Evolutionary conservation across 2,888 invertebrate genomes (phyloP).

Genomic region (Vesta saturnalis): DNA sequence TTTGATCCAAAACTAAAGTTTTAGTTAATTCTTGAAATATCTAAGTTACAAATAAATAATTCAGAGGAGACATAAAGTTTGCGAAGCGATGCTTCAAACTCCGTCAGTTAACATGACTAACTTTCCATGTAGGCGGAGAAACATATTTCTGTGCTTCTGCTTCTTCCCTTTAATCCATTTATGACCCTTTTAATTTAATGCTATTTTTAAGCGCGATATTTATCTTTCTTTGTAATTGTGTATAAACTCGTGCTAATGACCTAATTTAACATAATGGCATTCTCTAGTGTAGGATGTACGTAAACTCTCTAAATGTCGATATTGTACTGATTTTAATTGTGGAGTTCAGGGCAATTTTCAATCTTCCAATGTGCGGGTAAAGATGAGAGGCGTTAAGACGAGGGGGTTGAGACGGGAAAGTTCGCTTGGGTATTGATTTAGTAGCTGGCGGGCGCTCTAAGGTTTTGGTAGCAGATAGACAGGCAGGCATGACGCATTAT

Average conservation of each 20-base stretch:
- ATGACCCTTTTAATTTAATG: conserved; percentile 51
- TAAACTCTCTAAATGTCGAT: background rate
- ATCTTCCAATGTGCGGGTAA: conserved; percentile 42
- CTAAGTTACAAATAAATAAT: conserved; percentile 39
- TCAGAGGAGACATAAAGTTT: conserved; percentile 31
- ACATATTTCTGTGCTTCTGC: conserved; percentile 43
- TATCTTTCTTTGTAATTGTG: conserved; percentile 46
- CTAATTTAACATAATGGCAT: background rate
- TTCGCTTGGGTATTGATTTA: conserved; percentile 61
- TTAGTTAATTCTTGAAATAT: conserved; percentile 36
- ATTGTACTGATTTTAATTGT: conserved; percentile 1
- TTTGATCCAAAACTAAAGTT: conserved; percentile 34
- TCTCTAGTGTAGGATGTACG: background rate
- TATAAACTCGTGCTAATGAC: conserved; percentile 37
- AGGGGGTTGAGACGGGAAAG: conserved; percentile 43
- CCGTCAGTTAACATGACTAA: conserved; percentile 39
- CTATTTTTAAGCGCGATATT: conserved; percentile 48
- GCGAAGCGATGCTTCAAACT: conserved; percentile 36
- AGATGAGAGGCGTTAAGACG: conserved; percentile 44
- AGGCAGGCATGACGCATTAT: conserved; percentile 63
- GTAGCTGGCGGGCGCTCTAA: conserved; percentile 63
- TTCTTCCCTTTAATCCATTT: conserved; percentile 48
- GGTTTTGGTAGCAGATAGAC: conserved; percentile 62
- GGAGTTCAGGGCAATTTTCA: conserved; percentile 26
- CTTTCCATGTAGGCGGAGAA: conserved; percentile 42